A percentile compares a stretch with the other conserved stretches of the same genome.
phyloP scores from a whole-genome alignment of 1,140 invertebrate genomes.

The Anastrepha ludens region DNA sequence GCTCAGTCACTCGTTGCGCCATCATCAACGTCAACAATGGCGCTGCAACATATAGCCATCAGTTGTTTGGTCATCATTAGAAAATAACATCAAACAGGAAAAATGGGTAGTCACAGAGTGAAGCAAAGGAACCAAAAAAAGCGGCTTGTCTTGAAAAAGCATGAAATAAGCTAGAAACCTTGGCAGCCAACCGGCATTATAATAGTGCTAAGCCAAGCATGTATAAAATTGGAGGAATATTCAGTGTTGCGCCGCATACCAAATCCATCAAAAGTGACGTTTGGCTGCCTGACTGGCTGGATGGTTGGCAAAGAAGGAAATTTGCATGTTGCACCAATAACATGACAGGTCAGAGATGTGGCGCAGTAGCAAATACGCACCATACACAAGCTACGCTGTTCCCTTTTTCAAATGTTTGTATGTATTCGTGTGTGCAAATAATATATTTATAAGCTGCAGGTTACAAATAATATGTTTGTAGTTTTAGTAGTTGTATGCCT shows the following conservation, averaged over 20 bases:
- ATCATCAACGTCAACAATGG: not conserved
- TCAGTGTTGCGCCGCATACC: not conserved
- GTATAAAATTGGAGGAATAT: not conserved
- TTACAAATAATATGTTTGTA: not conserved
- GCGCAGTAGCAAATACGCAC: not conserved
- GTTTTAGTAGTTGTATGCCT: too few relatives aligned
- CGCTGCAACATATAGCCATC: not conserved
- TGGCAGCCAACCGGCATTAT: conserved; percentile 4
- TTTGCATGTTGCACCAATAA: conserved; percentile 30
- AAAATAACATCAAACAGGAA: conserved; percentile 9
- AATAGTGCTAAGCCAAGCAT: conserved; percentile 14
- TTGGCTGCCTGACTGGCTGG: not conserved
- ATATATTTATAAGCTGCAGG: not conserved
- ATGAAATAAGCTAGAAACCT: not conserved
- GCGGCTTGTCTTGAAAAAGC: not conserved
- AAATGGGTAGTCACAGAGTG: not conserved
- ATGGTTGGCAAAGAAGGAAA: not conserved
- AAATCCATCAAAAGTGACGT: not conserved
- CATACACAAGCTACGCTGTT: not conserved
- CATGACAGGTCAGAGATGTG: conserved; percentile 12
- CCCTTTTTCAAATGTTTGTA: too few relatives aligned
- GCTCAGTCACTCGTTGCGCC: not conserved
- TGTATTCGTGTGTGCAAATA: not conserved
- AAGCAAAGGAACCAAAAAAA: not conserved
- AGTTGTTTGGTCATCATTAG: conserved; percentile 33